Conservation (phyloP, 2,113 vertebrate species). For the Dolichallabes microphthalmus region DNA sequence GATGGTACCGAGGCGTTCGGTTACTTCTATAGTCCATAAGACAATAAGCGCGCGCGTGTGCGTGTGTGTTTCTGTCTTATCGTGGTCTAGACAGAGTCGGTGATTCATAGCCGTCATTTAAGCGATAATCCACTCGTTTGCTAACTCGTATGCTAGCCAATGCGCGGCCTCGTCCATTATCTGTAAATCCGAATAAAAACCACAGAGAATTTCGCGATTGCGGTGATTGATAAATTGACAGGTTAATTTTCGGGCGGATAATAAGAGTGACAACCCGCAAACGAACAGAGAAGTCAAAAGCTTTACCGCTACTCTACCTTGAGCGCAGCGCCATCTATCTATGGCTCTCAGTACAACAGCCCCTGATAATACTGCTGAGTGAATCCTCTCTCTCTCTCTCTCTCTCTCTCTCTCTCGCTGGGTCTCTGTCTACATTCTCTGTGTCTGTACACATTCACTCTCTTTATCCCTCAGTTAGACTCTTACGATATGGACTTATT, state of each 20-base stretch:
- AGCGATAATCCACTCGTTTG: slow-evolving; percentile 99
- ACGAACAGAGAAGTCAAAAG: slow-evolving; percentile 66
- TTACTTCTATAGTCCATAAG: slow-evolving; percentile 29
- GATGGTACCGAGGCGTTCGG: slow-evolving; percentile 25
- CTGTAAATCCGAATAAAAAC: slow-evolving; percentile 85
- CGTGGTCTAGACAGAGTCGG: slow-evolving; percentile 89
- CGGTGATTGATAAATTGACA: slow-evolving; percentile 99
- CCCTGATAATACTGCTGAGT: background rate
- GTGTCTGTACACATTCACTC: background rate
- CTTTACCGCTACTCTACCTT: slow-evolving; percentile 76
- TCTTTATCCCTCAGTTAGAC: background rate
- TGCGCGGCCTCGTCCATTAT: slow-evolving; percentile 90
- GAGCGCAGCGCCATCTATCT: slow-evolving; percentile 99
- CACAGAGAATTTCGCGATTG: slow-evolving; percentile 94
- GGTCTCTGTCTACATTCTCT: background rate
- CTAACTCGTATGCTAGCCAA: slow-evolving; percentile 83
- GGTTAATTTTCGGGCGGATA: slow-evolving; percentile 99
- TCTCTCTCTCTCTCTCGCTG: background rate
- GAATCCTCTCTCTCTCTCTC: too few species aligned
- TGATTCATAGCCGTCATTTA: slow-evolving; percentile 99
- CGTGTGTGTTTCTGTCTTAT: slow-evolving; percentile 79
- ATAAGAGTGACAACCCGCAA: slow-evolving; percentile 90
- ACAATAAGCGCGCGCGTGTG: slow-evolving; percentile 61
- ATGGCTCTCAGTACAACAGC: slow-evolving; percentile 79
- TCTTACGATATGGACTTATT: background rate